phyloP scores from a whole-genome alignment of 1,140 invertebrate species.

The Euwallacea fornicatus region DNA sequence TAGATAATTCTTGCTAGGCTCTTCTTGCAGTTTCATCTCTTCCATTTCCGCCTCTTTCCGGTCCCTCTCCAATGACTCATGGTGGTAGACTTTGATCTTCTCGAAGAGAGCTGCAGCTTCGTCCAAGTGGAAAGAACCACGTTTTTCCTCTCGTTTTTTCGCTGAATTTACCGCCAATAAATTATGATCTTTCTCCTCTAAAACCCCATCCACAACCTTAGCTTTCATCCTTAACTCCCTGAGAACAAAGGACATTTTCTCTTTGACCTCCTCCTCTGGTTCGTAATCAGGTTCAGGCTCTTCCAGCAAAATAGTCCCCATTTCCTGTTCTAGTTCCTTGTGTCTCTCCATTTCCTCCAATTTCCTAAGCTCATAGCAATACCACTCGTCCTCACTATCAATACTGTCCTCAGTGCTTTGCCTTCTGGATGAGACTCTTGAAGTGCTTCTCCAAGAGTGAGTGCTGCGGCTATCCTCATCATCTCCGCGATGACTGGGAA shows the following conservation, averaged over 20 bases:
- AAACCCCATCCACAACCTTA: conserved; percentile 52
- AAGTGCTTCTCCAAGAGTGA: conserved; percentile 82
- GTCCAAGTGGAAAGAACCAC: conserved; percentile 44
- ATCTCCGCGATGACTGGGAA: conserved; percentile 70
- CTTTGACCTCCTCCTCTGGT: conserved; percentile 71
- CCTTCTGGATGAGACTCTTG: conserved; percentile 80
- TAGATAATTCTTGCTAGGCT: conserved; percentile 33
- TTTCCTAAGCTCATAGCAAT: conserved; percentile 84
- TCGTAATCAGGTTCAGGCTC: conserved; percentile 60
- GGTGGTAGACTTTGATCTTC: conserved; percentile 58
- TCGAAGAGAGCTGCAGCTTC: conserved; percentile 52
- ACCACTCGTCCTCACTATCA: conserved; percentile 92
- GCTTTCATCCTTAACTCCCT: conserved; percentile 72
- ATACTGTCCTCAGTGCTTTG: conserved; percentile 93
- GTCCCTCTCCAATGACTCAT: conserved; percentile 36
- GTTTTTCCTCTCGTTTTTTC: conserved; percentile 51
- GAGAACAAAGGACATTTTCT: conserved; percentile 76
- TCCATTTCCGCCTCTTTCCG: conserved; percentile 47
- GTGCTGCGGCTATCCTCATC: conserved; percentile 85
- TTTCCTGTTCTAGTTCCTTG: conserved; percentile 66
- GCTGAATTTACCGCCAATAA: conserved; percentile 52
- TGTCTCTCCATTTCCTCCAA: conserved; percentile 83
- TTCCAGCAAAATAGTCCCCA: conserved; percentile 62
- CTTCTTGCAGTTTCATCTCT: conserved; percentile 50
- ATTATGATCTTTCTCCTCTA: conserved; percentile 49